Percentiles rank a stretch among this genome's conserved stretches.
Evolutionary conservation across 2,113 vertebrate genomes (phyloP).

Genomic region (Hepsetus odoe): DNA sequence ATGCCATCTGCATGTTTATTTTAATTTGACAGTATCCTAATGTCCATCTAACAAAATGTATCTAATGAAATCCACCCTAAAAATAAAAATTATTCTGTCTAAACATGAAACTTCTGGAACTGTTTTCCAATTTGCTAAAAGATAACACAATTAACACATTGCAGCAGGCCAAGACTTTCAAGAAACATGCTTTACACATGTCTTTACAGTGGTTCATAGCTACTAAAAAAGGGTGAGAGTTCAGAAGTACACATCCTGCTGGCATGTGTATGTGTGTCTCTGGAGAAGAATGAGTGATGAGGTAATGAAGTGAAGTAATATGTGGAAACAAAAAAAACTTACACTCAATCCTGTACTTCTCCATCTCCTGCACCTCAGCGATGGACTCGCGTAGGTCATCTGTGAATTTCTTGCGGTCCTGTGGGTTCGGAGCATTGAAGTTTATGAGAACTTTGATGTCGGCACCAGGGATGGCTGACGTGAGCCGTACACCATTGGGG

Average conservation of each 20-base stretch:
- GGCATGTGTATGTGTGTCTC: neutral
- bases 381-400: slow-evolving; percentile 95
- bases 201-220: neutral
- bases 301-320: neutral
- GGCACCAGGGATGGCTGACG: slow-evolving; percentile 90
- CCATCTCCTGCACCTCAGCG: slow-evolving; percentile 98
- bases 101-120: neutral
- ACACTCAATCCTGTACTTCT: slow-evolving; percentile 98
- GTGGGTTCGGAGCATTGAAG: slow-evolving; percentile 98
- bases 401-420: slow-evolving; percentile 97
- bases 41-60: too few relatives aligned
- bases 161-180: neutral
- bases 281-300: neutral
- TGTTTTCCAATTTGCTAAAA: neutral
- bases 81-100: neutral
- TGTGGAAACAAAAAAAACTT: slow-evolving; percentile 70
- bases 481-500: slow-evolving; percentile 93
- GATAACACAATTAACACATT: neutral
- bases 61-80: neutral
- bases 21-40: too few relatives aligned
- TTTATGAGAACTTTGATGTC: slow-evolving; percentile 97
- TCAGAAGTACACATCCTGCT: neutral
- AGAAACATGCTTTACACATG: slow-evolving; percentile 5
- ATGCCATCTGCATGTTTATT: too few relatives aligned
- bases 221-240: neutral